Percentiles rank a stretch among this genome's conserved stretches.
Conservation (phyloP, 2,888 invertebrate species). For the Meiosimyza decipiens region DNA sequence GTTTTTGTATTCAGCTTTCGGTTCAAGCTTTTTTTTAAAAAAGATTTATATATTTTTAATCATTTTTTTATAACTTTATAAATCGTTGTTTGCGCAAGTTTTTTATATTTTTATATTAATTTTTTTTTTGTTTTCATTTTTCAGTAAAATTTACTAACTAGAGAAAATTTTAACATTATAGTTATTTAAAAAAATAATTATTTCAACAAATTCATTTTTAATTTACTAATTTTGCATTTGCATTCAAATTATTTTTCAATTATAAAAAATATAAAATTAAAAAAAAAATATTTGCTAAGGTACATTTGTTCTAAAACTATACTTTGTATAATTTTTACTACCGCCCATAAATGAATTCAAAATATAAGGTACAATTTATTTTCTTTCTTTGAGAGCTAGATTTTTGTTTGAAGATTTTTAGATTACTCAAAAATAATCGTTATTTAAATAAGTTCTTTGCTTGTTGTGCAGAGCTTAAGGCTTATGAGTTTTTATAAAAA, state of each 20-base stretch:
- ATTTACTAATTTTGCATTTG: background rate
- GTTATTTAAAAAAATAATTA: conserved; percentile 5
- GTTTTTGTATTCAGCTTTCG: background rate
- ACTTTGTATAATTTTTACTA: conserved; percentile 6
- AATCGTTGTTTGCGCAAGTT: conserved; percentile 33
- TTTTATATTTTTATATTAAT: background rate
- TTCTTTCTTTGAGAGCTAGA: no score
- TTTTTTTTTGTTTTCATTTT: conserved; percentile 12
- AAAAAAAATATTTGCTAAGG: conserved; percentile 22
- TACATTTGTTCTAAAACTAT: conserved; percentile 27
- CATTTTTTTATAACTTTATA: conserved; percentile 22
- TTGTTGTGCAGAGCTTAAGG: no score
- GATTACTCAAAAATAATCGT: no score
- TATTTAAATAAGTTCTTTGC: no score
- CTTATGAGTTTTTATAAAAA: no score
- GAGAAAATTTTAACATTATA: conserved; percentile 5
- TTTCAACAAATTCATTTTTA: conserved; percentile 22
- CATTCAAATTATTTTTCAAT: conserved; percentile 5
- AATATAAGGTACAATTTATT: conserved; percentile 20
- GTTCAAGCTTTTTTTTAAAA: background rate
- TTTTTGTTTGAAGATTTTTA: no score
- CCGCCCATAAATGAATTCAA: background rate
- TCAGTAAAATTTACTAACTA: conserved; percentile 33
- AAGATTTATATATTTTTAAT: background rate
- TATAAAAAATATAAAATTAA: conserved; percentile 6